Base-by-base conservation (phyloP, 2,888 invertebrate genomes). In the Drosophila cognata region DNA sequence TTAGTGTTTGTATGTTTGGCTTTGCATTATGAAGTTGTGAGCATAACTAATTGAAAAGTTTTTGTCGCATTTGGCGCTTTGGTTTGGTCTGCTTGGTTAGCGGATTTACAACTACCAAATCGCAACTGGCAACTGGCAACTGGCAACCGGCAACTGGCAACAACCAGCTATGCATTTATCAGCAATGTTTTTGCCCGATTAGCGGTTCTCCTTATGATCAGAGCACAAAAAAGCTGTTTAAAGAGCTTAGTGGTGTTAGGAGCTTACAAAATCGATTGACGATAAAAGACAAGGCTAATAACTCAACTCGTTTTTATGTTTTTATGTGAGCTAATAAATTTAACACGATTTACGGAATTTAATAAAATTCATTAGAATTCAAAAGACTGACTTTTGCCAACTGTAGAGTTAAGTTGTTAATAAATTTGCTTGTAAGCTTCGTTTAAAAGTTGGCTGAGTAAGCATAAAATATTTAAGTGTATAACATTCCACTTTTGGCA, bases 31-130 rank as follows among this genome's bases (percentile, higher is more conserved):
- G 76, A 83, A 89, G 89, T 75, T 85, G 90, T 89, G 78, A 86
- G 88, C 84, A 86, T 70, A 86, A 86, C 90, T 85, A 85, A 85
- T 85, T 85, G 85, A 83, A 85, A 89, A 85, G 70, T 88, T 89
- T 83, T 85, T 84, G 79, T 76, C 71, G 69, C 82, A 83, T 75
- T 82, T 79, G 70, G 60, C 67, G 51, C 71, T 67, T 46, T 51
- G 53, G 51, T 66, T 59, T 67, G 53, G 51, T 68, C 53, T 65
- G 62, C 61, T 79, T 77, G 77, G 60, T 51, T 61, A 65, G 65
- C 63, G 77, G 70, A 71, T 80, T 81, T 80, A 18, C 67, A 77
- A 66, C 71, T 70, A 31, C 21, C 55, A 41, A 66, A 46, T 35
- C n/a, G n/a, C 51, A 50, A 48, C 50, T 52, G 18, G 46, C 35